Conservation (phyloP, 2,888 invertebrate species). For the Cosmorhoe ocellata region DNA sequence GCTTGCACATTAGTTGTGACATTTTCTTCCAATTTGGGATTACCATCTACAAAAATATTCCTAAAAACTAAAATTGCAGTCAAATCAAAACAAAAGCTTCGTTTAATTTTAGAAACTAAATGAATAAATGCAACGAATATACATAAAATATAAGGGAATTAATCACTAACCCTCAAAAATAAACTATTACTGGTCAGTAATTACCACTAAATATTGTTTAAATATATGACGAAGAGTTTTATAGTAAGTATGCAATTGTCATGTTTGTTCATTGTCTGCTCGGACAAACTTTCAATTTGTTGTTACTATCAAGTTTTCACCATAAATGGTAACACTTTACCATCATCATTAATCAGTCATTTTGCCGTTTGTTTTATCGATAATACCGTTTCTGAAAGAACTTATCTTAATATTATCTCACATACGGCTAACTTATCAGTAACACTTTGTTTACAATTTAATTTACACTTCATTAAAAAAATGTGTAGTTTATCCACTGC, state of each 20-base stretch:
- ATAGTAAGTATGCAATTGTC: slow-evolving; percentile 18
- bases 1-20: slow-evolving; percentile 32
- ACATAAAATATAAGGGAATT: slow-evolving; percentile 53
- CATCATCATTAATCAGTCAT: slow-evolving; percentile 11
- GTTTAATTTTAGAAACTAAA: slow-evolving; percentile 38
- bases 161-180: slow-evolving; percentile 45
- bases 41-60: slow-evolving; percentile 10
- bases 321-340: slow-evolving; percentile 2
- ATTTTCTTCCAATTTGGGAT: slow-evolving; percentile 34
- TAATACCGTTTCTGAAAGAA: background rate
- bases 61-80: slow-evolving; percentile 54
- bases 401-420: background rate
- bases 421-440: background rate
- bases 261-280: slow-evolving; percentile 25
- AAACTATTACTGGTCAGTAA: slow-evolving; percentile 43
- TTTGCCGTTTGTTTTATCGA: background rate
- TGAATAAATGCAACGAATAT: slow-evolving; percentile 78
- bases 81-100: slow-evolving; percentile 38
- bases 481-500: background rate
- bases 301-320: background rate
- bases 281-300: slow-evolving; percentile 23
- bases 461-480: background rate
- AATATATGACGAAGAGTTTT: slow-evolving; percentile 27
- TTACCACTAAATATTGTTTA: slow-evolving; percentile 33
- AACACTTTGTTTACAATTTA: slow-evolving; percentile 1